Percentiles rank a stretch among this genome's conserved stretches.
Conservation (phyloP, 2,888 invertebrate genomes). For the Chloroclysta siterata region DNA sequence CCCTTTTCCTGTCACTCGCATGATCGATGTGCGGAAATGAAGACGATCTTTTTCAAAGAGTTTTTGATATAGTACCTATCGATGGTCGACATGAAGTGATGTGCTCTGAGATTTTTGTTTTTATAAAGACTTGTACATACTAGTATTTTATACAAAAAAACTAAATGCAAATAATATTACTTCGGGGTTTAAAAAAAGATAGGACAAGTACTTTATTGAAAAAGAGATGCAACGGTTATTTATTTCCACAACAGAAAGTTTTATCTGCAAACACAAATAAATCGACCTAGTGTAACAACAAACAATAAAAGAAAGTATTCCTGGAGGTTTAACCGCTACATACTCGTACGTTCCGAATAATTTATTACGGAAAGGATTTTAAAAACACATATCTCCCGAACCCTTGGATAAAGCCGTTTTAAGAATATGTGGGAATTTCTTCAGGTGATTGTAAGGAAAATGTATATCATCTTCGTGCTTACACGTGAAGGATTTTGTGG, state of each 20-base stretch:
- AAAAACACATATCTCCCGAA: conserved; percentile 75
- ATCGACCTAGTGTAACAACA: conserved; percentile 38
- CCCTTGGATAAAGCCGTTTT: conserved; percentile 73
- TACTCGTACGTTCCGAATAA: conserved; percentile 66
- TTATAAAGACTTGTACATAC: background rate
- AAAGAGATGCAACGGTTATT: conserved; percentile 8
- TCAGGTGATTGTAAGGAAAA: conserved; percentile 66
- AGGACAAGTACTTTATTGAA: background rate
- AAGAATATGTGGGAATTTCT: conserved; percentile 78
- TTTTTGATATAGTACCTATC: conserved; percentile 63
- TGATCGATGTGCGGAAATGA: conserved; percentile 84
- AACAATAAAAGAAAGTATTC: conserved; percentile 62
- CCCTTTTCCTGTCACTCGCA: conserved; percentile 75
- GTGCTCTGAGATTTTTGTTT: conserved; percentile 16
- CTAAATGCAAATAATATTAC: too few species aligned
- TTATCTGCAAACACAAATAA: conserved; percentile 34
- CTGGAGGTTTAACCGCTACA: conserved; percentile 65
- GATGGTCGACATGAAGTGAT: conserved; percentile 46
- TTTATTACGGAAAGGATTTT: conserved; percentile 80
- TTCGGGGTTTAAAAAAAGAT: background rate
- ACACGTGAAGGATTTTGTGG: conserved; percentile 26
- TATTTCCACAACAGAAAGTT: conserved; percentile 24
- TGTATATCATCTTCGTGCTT: conserved; percentile 52
- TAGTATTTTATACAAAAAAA: background rate
- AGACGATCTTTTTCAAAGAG: conserved; percentile 80